A percentile compares a stretch with the other conserved stretches of the same genome.
Evolutionary conservation across 2,113 vertebrate genomes (phyloP).

Genomic region (Epinephelus lanceolatus): DNA sequence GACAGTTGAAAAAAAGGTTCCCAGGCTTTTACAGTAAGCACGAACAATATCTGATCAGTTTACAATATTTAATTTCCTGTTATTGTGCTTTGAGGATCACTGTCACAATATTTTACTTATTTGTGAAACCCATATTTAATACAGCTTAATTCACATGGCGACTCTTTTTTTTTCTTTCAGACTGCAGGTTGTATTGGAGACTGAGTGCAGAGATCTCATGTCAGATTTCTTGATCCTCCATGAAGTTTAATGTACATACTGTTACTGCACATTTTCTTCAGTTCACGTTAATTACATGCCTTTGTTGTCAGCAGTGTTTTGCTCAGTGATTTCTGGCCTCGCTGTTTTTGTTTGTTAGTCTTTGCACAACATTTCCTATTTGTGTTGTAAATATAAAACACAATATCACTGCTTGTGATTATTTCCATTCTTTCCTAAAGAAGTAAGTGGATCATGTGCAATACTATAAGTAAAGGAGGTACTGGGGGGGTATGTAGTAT

Average conservation of each 20-base stretch:
- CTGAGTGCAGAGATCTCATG: not conserved
- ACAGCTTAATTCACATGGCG: constrained; percentile 16
- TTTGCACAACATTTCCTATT: constrained; percentile 71
- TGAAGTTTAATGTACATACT: constrained; percentile 60
- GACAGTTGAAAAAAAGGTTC: not conserved
- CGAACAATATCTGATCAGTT: constrained; percentile 52
- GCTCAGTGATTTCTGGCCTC: constrained; percentile 64
- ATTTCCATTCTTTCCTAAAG: constrained; percentile 54
- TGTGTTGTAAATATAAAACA: constrained; percentile 80
- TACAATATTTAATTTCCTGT: constrained; percentile 58
- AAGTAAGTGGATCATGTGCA: constrained; percentile 1
- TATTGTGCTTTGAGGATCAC: constrained; percentile 37
- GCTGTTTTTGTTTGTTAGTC: constrained; percentile 68
- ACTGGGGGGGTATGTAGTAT: not conserved
- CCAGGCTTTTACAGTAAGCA: constrained; percentile 23
- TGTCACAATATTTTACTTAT: constrained; percentile 6
- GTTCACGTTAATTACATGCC: constrained; percentile 87
- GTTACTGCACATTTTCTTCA: constrained; percentile 72
- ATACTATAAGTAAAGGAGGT: not conserved
- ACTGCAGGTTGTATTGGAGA: constrained; percentile 6
- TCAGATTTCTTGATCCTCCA: constrained; percentile 14
- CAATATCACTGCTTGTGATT: constrained; percentile 50
- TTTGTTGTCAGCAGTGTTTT: constrained; percentile 68
- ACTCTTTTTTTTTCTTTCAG: constrained; percentile 1
- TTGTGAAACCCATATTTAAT: constrained; percentile 25